A percentile compares a stretch with the other conserved stretches of the same genome.
phyloP scores from a whole-genome alignment of 2,113 vertebrate genomes.

The Gopherus evgoodei region DNA sequence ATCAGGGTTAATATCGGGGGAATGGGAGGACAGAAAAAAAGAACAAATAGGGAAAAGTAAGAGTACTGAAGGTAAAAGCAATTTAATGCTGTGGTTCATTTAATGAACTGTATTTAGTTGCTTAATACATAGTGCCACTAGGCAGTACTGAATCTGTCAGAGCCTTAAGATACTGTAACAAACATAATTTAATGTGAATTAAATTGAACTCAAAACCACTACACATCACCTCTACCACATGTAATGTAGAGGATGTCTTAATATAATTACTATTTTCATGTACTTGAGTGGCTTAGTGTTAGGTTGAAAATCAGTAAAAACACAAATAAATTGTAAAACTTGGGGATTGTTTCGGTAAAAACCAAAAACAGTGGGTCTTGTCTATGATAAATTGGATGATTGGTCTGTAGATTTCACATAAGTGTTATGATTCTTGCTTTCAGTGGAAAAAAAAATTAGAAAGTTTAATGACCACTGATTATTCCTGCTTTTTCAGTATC shows the following conservation, averaged over 20 bases:
- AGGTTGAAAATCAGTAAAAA: background rate
- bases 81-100: background rate
- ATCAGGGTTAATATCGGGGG: background rate
- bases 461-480: background rate
- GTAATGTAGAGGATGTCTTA: background rate
- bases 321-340: no score
- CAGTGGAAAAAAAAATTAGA: background rate
- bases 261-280: background rate
- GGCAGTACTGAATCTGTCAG: background rate
- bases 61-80: background rate
- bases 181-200: background rate
- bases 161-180: background rate
- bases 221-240: background rate
- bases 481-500: constrained; percentile 70
- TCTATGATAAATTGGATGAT: background rate
- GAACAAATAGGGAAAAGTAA: background rate
- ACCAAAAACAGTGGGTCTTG: background rate
- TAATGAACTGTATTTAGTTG: background rate
- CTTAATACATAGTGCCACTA: background rate
- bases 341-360: background rate
- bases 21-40: background rate
- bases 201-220: background rate
- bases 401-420: background rate
- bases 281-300: background rate
- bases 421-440: background rate